These are phyloP conservation scores for Dissostichus mawsoni DNA, from an alignment of 2,113 vertebrate species.

Conservation along the genomic window DNA sequence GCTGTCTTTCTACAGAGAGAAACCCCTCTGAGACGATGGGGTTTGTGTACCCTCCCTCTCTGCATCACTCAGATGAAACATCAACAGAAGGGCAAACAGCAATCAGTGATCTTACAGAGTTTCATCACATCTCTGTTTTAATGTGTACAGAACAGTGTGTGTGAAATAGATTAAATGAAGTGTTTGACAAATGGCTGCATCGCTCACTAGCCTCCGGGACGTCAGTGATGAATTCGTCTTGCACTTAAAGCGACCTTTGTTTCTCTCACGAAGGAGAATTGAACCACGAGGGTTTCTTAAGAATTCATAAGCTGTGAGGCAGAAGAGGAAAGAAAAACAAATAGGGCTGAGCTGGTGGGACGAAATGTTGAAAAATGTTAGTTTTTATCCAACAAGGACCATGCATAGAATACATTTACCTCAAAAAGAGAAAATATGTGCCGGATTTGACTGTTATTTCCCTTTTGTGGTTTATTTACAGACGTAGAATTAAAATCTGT, in stretches of 20 bases:
- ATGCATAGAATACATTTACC: too few relatives aligned
- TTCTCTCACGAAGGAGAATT: conserved; percentile 51
- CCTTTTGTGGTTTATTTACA: too few relatives aligned
- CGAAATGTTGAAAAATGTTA: too few relatives aligned
- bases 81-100: neutral
- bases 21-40: too few relatives aligned
- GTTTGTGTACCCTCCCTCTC: conserved; percentile 2
- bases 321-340: conserved; percentile 1
- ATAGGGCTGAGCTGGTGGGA: too few relatives aligned
- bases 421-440: too few relatives aligned
- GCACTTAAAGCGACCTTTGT: conserved; percentile 42
- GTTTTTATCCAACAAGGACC: too few relatives aligned
- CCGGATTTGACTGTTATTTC: too few relatives aligned
- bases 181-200: conserved; percentile 52
- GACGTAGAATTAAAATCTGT: too few relatives aligned
- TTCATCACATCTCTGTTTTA: conserved; percentile 49
- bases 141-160: conserved; percentile 30
- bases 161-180: conserved; percentile 33
- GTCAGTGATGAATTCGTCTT: conserved; percentile 38
- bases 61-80: conserved; percentile 34
- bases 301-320: conserved; percentile 31
- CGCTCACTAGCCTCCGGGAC: neutral
- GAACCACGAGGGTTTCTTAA: conserved; percentile 19
- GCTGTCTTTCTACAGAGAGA: too few relatives aligned
- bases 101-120: conserved; percentile 48